phyloP scores from a whole-genome alignment of 2,113 vertebrate species.

The Propithecus coquereli region DNA sequence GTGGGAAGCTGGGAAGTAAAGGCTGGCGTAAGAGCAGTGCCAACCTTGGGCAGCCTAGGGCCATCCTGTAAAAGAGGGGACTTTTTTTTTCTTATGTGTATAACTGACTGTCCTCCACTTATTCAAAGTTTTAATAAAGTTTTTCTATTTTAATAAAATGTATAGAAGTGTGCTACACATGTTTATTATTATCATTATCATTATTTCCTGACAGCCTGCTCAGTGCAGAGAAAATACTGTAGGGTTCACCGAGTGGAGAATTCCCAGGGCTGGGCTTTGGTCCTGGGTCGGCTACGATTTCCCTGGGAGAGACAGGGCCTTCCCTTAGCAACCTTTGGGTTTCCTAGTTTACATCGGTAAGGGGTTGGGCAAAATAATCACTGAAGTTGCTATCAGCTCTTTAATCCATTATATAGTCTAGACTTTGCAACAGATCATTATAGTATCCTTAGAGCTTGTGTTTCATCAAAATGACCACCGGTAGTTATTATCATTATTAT shows the following conservation, averaged over 20 bases:
- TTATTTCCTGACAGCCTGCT: neutral
- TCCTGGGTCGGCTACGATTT: neutral
- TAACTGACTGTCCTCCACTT: neutral
- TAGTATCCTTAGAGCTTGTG: neutral
- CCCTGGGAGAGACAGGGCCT: neutral
- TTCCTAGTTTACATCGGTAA: neutral
- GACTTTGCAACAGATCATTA: neutral
- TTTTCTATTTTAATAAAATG: neutral
- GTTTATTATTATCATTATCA: neutral
- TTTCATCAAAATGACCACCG: neutral
- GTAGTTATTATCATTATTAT: neutral
- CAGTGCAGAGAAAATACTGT: neutral
- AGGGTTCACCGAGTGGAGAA: neutral
- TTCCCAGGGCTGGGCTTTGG: neutral
- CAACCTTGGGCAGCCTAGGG: neutral
- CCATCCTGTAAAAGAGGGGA: neutral
- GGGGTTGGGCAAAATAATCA: neutral
- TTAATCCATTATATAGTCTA: neutral
- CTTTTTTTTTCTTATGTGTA: neutral
- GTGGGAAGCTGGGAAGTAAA: neutral
- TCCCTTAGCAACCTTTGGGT: neutral
- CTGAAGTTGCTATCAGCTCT: neutral
- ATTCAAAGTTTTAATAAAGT: neutral
- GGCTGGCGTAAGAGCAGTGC: neutral
- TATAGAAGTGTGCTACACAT: neutral